Evolutionary conservation across 2,888 invertebrate genomes (phyloP).

Genomic region (Oscheius sp.): DNA sequence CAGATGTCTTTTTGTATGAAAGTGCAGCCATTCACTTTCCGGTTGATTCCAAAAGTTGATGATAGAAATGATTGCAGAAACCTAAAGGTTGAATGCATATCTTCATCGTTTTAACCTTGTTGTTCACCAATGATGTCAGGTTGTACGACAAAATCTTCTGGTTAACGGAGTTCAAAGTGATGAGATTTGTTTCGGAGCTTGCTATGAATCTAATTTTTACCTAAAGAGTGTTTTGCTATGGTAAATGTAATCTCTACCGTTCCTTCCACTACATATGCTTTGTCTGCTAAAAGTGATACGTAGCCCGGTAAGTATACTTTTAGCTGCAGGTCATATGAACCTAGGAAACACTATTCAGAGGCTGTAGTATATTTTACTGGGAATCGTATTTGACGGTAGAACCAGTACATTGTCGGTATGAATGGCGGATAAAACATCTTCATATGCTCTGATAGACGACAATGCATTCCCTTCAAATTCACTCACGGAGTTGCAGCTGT

Average conservation of each 20-base stretch:
- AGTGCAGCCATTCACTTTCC: background rate
- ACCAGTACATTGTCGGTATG: background rate
- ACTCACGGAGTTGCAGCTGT: too few relatives aligned
- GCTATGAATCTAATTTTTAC: slow-evolving; percentile 58
- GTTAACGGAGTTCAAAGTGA: slow-evolving; percentile 58
- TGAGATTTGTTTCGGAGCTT: slow-evolving; percentile 46
- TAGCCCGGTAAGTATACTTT: slow-evolving; percentile 70
- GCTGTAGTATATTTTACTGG: background rate
- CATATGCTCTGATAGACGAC: too few relatives aligned
- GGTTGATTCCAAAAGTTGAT: background rate
- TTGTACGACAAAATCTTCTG: background rate
- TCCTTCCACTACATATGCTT: slow-evolving; percentile 66
- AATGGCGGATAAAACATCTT: background rate
- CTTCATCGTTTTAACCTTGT: background rate
- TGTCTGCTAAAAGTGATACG: slow-evolving; percentile 46
- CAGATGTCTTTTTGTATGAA: background rate
- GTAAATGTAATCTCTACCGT: slow-evolving; percentile 30
- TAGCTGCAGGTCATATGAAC: slow-evolving; percentile 61
- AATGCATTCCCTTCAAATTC: too few relatives aligned
- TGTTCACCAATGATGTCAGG: background rate
- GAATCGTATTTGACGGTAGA: background rate
- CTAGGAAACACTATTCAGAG: background rate
- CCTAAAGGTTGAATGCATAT: background rate
- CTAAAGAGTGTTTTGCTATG: background rate
- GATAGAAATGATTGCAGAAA: background rate